Conservation (phyloP, 2,113 vertebrate species). For the Tachuris rubrigastra region DNA sequence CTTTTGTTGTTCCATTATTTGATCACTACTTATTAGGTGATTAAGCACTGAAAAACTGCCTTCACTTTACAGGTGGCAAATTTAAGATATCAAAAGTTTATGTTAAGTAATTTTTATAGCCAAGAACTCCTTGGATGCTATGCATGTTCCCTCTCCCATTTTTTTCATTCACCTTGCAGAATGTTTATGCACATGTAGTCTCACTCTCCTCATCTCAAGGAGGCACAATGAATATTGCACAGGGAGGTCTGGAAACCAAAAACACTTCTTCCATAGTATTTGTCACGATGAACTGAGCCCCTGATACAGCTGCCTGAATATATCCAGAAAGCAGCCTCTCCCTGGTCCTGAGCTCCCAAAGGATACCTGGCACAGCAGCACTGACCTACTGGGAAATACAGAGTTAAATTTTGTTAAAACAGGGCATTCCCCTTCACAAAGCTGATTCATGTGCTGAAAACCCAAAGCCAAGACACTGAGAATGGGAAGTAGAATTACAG, state of each 20-base stretch:
- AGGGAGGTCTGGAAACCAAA: not conserved
- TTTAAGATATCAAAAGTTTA: not conserved
- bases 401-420: constrained; percentile 14
- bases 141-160: not conserved
- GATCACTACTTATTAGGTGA: not conserved
- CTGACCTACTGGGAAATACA: not conserved
- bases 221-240: not conserved
- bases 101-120: not conserved
- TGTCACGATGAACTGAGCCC: not conserved
- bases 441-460: constrained; percentile 24
- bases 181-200: not conserved
- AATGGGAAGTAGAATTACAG: constrained; percentile 46
- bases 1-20: not conserved
- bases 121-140: not conserved
- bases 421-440: not conserved
- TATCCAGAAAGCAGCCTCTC: not conserved
- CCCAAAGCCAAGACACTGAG: not conserved
- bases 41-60: not conserved
- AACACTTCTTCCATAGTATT: not conserved
- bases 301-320: not conserved
- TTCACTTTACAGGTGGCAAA: not conserved
- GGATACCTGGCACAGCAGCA: not conserved
- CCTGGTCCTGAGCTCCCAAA: not conserved
- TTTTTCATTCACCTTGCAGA: not conserved
- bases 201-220: not conserved